Conservation (phyloP, 2,888 invertebrate species). For the Theodoxus fluviatilis region DNA sequence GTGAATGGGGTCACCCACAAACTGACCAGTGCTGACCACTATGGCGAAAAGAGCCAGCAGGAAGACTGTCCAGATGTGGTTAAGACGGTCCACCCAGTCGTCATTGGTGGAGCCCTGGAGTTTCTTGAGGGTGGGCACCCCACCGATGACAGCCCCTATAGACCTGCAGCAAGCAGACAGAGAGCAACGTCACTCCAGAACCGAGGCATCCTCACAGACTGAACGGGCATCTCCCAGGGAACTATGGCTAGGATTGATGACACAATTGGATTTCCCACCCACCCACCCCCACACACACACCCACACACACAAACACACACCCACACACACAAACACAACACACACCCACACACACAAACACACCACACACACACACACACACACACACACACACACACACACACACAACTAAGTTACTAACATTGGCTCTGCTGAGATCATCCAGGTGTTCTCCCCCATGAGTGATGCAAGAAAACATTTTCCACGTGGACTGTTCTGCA, state of each 20-base stretch:
- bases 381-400: slow-evolving; percentile 16
- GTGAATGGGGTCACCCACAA: slow-evolving; percentile 57
- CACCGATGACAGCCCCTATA: slow-evolving; percentile 38
- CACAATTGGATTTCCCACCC: not conserved
- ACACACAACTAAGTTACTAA: not conserved
- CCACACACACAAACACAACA: not conserved
- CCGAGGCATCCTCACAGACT: too few relatives aligned
- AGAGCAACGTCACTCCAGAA: too few relatives aligned
- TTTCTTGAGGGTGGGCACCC: slow-evolving; percentile 51
- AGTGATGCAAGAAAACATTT: too few relatives aligned
- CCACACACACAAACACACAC: not conserved
- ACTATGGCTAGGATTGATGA: too few relatives aligned
- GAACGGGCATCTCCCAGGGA: too few relatives aligned
- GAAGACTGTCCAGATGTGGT: slow-evolving; percentile 54
- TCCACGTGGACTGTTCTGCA: too few relatives aligned
- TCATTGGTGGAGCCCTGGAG: slow-evolving; percentile 54
- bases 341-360: slow-evolving; percentile 11
- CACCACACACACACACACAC: not conserved
- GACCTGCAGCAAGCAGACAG: too few relatives aligned
- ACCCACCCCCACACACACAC: not conserved
- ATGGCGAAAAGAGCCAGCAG: slow-evolving; percentile 55
- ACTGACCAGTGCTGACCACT: slow-evolving; percentile 54
- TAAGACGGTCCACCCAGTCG: slow-evolving; percentile 57
- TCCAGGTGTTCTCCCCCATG: too few relatives aligned
- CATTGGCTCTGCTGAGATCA: too few relatives aligned